Percentiles rank a stretch among this genome's conserved stretches.
Conservation (phyloP, 2,113 vertebrate species). For the Oncorhynchus mykiss region DNA sequence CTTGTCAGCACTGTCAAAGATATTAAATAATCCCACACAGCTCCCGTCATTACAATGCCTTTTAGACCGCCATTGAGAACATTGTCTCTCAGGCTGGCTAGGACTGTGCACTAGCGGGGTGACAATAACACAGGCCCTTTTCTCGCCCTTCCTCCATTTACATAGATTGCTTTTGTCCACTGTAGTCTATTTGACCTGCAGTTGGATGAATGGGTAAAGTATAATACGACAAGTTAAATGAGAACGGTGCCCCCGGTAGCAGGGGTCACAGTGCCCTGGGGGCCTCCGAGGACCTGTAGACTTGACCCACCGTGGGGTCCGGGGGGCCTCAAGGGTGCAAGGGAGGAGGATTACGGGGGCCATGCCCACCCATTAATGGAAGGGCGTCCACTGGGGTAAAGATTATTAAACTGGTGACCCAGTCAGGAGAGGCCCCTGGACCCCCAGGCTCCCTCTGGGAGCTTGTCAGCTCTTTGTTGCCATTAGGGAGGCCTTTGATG, state of each 20-base stretch:
- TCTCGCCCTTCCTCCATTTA: slow-evolving; percentile 3
- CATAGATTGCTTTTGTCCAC: slow-evolving; percentile 23
- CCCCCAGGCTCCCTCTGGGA: slow-evolving; percentile 12
- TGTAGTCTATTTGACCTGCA: slow-evolving; percentile 28
- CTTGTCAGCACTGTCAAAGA: background rate
- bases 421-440: slow-evolving; percentile 26
- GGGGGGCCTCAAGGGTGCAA: background rate
- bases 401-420: slow-evolving; percentile 51
- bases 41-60: slow-evolving; percentile 2
- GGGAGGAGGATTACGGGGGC: slow-evolving; percentile 35
- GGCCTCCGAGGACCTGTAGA: slow-evolving; percentile 25
- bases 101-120: background rate
- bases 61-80: background rate
- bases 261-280: slow-evolving; percentile 29
- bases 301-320: slow-evolving; percentile 29
- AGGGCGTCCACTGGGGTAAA: slow-evolving; percentile 37
- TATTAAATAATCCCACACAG: background rate
- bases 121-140: slow-evolving; percentile 13
- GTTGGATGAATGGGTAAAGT: slow-evolving; percentile 12
- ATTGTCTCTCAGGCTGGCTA: background rate
- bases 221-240: slow-evolving; percentile 44
- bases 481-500: slow-evolving; percentile 50
- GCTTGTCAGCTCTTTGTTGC: slow-evolving; percentile 51
- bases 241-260: slow-evolving; percentile 33
- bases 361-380: slow-evolving; percentile 49